Evolutionary conservation across 2,888 invertebrate genomes (phyloP).

Genomic region (Phalangium opilio): DNA sequence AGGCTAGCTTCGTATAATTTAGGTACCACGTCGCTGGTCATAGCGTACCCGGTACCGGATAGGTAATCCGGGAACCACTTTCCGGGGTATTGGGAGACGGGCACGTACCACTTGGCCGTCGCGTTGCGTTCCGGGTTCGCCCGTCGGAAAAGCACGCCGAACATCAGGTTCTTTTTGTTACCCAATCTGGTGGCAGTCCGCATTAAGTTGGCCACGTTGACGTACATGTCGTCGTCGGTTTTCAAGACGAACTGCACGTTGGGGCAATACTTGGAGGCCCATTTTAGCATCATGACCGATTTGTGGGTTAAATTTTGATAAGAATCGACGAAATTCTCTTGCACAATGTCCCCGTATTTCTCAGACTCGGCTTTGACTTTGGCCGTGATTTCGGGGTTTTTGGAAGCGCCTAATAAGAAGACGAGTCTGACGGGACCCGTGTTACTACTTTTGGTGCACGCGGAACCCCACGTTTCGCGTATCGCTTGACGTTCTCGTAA

Average conservation of each 20-base stretch:
- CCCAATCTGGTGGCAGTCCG: constrained; percentile 18
- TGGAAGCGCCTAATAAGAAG: constrained; percentile 17
- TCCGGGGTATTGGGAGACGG: constrained; percentile 57
- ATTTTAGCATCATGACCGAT: constrained; percentile 17
- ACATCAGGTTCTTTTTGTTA: constrained; percentile 34
- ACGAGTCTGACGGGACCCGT: constrained; percentile 10
- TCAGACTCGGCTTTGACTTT: constrained; percentile 9
- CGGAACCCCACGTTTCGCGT: constrained; percentile 18
- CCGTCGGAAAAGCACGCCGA: constrained; percentile 62
- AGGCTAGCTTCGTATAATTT: constrained; percentile 51
- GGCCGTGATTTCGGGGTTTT: constrained; percentile 2
- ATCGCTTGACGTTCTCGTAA: constrained; percentile 11
- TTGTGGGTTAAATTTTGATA: constrained; percentile 20
- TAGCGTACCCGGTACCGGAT: constrained; percentile 63
- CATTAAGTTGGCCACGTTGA: constrained; percentile 55
- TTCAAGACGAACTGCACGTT: constrained; percentile 49
- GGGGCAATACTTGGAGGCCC: constrained; percentile 16
- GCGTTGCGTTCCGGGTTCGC: constrained; percentile 57
- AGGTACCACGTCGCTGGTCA: constrained; percentile 49
- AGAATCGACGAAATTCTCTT: constrained; percentile 17
- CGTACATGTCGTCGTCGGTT: constrained; percentile 73
- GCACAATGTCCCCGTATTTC: constrained; percentile 15
- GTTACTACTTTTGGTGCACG: constrained; percentile 6
- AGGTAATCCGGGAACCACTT: constrained; percentile 60
- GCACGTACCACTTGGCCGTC: constrained; percentile 67